A percentile compares a stretch with the other conserved stretches of the same genome.
Conservation (phyloP, 2,113 vertebrate species). For the Bagarius yarrelli region DNA sequence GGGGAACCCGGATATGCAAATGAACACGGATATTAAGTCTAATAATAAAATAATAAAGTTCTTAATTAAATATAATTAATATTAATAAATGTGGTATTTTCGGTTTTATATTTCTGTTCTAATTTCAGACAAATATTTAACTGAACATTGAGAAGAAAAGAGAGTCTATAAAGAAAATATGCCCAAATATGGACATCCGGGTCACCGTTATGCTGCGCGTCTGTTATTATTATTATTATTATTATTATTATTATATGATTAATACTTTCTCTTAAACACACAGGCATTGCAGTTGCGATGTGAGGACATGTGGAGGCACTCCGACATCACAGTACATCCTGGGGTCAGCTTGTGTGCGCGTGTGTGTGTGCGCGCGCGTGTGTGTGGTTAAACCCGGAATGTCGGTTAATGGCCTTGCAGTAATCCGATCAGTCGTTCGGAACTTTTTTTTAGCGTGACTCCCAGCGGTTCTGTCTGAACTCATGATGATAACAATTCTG, state of each 20-base stretch:
- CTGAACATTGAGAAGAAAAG: not conserved
- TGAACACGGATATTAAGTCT: not conserved
- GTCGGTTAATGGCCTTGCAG: slow-evolving; percentile 14
- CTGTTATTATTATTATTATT: not conserved
- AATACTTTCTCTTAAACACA: not conserved
- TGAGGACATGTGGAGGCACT: slow-evolving; percentile 49
- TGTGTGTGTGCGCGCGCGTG: slow-evolving; percentile 12
- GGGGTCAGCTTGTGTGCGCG: slow-evolving; percentile 5
- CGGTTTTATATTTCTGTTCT: not conserved
- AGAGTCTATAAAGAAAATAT: not conserved
- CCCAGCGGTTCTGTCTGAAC: not conserved
- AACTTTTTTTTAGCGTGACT: not conserved
- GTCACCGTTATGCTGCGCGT: too few relatives aligned
- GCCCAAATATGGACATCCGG: not conserved
- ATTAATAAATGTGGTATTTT: not conserved
- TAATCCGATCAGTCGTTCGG: not conserved
- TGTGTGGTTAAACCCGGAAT: slow-evolving; percentile 8
- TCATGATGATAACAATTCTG: not conserved
- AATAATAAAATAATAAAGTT: not conserved
- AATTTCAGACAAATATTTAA: not conserved
- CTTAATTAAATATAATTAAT: not conserved
- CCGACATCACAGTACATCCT: slow-evolving; percentile 27
- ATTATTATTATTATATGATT: not conserved
- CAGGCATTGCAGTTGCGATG: slow-evolving; percentile 22
- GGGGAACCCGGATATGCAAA: not conserved